These are phyloP conservation scores for Ia io DNA, from an alignment of 2,113 vertebrate species.

Conservation along the genomic window DNA sequence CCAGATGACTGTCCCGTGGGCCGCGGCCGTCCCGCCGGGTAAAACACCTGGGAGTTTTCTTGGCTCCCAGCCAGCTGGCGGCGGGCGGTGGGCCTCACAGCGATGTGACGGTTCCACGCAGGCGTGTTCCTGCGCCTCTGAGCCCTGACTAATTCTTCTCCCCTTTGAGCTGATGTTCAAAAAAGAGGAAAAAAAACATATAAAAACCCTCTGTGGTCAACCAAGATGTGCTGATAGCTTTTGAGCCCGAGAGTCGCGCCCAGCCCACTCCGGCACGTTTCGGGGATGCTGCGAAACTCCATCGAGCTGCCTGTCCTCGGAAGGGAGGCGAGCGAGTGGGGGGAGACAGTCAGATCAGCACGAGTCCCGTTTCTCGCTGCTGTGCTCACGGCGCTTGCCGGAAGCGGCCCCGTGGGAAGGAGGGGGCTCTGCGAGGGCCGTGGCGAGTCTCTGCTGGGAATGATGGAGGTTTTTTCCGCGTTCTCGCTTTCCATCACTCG, in stretches of 20 bases:
- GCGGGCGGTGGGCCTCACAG: neutral
- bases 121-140: neutral
- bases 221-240: constrained; percentile 43
- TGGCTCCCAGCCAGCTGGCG: neutral
- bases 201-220: constrained; percentile 59
- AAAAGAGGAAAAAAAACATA: neutral
- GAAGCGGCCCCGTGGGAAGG: constrained; percentile 33
- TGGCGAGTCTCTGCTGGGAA: neutral
- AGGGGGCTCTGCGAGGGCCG: neutral
- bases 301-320: neutral
- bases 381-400: neutral
- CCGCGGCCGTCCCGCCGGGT: neutral
- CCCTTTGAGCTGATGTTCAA: neutral
- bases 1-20: constrained; percentile 34
- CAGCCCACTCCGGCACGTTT: constrained; percentile 64
- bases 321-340: constrained; percentile 10
- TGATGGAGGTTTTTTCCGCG: constrained; percentile 47
- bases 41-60: constrained; percentile 74
- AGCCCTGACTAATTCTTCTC: constrained; percentile 45
- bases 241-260: constrained; percentile 10
- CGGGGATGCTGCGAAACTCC: constrained; percentile 47
- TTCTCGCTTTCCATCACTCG: constrained; percentile 62
- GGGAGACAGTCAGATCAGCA: neutral
- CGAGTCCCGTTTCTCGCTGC: neutral
- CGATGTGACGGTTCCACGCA: neutral